A percentile compares a stretch with the other conserved stretches of the same genome.
Evolutionary conservation across 2,888 invertebrate species (phyloP).

Genomic region (Diaperis boleti): DNA sequence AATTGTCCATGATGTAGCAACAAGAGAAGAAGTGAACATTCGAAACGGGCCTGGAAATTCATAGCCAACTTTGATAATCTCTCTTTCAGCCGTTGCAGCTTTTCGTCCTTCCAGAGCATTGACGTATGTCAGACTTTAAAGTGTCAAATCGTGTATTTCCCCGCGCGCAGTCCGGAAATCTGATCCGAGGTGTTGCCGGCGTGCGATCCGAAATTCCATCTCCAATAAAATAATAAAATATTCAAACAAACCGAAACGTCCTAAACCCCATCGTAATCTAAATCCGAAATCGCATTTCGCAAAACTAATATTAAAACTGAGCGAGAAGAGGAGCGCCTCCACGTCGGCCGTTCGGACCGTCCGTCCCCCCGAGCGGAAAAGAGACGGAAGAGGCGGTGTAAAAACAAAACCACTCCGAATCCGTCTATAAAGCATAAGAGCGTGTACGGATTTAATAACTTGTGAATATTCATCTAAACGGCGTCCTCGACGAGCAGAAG

Average conservation of each 20-base stretch:
- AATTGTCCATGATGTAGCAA: no score
- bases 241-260: conserved; percentile 59
- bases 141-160: no score
- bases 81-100: no score
- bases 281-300: conserved; percentile 62
- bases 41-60: no score
- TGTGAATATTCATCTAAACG: conserved; percentile 66
- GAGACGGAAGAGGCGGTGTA: conserved; percentile 42
- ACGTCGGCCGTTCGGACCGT: conserved; percentile 43
- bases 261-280: conserved; percentile 59
- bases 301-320: conserved; percentile 59
- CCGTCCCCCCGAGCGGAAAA: conserved; percentile 17
- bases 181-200: no score
- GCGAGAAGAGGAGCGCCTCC: conserved; percentile 30
- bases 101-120: no score
- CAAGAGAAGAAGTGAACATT: no score
- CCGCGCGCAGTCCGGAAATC: conserved; percentile 14
- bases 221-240: conserved; percentile 60
- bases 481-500: conserved; percentile 53
- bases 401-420: conserved; percentile 45
- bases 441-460: conserved; percentile 67
- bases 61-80: no score
- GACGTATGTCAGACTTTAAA: no score
- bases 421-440: conserved; percentile 60
- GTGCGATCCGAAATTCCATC: conserved; percentile 28